Percentiles rank a stretch among this genome's conserved stretches.
These are phyloP conservation scores for Neolamprologus modestus DNA, from an alignment of 2,113 vertebrate species.

Conservation along the genomic window DNA sequence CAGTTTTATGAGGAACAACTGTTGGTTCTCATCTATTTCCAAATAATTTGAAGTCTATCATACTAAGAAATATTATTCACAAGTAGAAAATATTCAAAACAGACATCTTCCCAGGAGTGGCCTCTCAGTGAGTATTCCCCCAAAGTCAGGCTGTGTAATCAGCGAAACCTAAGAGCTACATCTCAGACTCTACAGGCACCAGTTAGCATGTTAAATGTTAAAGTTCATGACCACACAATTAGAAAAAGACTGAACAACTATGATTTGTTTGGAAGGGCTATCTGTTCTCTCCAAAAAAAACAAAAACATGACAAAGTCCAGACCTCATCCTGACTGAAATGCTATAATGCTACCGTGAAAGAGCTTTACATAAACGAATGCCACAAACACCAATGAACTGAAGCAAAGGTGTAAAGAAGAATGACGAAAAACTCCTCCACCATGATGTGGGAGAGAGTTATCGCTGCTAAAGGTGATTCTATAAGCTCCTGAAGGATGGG, in stretches of 20 bases:
- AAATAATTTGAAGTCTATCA: neutral
- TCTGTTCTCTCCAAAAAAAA: neutral
- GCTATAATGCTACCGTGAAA: neutral
- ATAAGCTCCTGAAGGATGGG: neutral
- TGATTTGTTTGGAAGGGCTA: neutral
- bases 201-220: neutral
- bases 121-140: neutral
- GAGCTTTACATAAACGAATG: neutral
- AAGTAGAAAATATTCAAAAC: neutral
- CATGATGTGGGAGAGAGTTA: neutral
- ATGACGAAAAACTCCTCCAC: neutral
- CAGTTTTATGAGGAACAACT: neutral
- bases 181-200: neutral
- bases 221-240: neutral
- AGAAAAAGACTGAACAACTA: neutral
- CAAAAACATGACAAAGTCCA: neutral
- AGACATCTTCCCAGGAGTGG: neutral
- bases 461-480: neutral
- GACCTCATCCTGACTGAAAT: neutral
- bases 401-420: neutral
- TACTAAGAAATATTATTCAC: neutral
- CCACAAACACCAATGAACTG: neutral
- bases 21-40: neutral
- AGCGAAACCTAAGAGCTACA: neutral
- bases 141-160: neutral